Evolutionary conservation across 1,140 invertebrate species (phyloP), one percentile per base, ranked within the genome.

Genomic region (Stegodyphus dumicola): DNA sequence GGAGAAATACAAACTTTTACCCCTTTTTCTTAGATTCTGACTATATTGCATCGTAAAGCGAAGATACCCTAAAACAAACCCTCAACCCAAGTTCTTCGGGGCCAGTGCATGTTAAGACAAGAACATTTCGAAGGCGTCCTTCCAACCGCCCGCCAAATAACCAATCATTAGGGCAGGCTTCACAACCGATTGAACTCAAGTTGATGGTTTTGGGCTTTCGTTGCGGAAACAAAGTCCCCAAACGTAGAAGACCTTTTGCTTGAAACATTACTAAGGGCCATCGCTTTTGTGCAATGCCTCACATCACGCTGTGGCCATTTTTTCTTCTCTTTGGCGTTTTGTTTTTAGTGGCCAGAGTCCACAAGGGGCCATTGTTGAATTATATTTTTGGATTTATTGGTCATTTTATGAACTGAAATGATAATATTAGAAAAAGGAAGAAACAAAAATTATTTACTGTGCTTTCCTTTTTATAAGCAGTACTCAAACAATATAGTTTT

Each of bases 161-260:
- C 81, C 71, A 85, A 85, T 85, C 73, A 85, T 85, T 85, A 85
- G 65, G 73, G n/a, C 77, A 53, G 81, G 17, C 53, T 85, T 85
- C 74, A 76, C 81, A 85, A 85, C 81, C 81, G 81, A 85, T 85
- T 85, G 80, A 75, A 66, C 80, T 75, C 56, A 64, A 85, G 81
- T 85, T 76, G 81, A 76, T 76, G 71, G 81, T 76, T 69, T 66
- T 69, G 51, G 74, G 18, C 33, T 75, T 70, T 49, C 60, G 13
- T 18, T 7, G 17, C 56, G 69, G 64, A 76, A 70, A 69, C 65
- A 70, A 69, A n/a, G 81, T 77, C 51, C 81, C 73, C 69, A 69
- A 69, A 85, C 74, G 73, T 10, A 18, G 74, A 76, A 56, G 74
- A 56, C 51, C 65, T 69, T 77, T 85, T 69, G 80, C 71, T 74